phyloP scores from a whole-genome alignment of 1,140 invertebrate species.

The Chrysoperla carnea region DNA sequence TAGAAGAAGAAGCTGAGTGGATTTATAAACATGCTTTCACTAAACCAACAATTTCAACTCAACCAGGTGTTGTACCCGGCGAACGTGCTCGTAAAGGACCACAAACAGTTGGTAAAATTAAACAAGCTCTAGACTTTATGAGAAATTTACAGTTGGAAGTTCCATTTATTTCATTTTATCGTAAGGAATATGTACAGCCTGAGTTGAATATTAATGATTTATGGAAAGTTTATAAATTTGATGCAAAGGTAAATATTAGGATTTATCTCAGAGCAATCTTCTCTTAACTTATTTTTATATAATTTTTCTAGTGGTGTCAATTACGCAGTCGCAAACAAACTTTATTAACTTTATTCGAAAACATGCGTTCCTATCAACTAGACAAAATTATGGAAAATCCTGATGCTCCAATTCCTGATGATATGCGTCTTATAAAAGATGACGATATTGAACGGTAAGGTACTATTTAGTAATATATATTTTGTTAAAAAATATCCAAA shows the following conservation, averaged over 20 bases:
- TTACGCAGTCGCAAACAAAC: slow-evolving; percentile 74
- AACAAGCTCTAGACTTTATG: slow-evolving; percentile 90
- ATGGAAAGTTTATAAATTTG: slow-evolving; percentile 93
- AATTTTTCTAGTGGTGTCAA: slow-evolving; percentile 66
- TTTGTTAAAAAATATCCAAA: too few relatives aligned
- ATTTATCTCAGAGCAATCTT: slow-evolving; percentile 1
- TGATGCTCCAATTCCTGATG: slow-evolving; percentile 68
- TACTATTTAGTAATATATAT: neutral
- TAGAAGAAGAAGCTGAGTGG: slow-evolving; percentile 94
- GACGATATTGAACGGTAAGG: slow-evolving; percentile 63
- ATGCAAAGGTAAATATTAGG: slow-evolving; percentile 51
- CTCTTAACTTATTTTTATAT: neutral
- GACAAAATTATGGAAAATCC: slow-evolving; percentile 70
- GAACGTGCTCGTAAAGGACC: slow-evolving; percentile 35
- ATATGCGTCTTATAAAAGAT: slow-evolving; percentile 64
- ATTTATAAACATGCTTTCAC: slow-evolving; percentile 90
- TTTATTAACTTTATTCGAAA: slow-evolving; percentile 65
- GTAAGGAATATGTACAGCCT: slow-evolving; percentile 94
- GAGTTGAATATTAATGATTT: slow-evolving; percentile 90
- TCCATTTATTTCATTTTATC: slow-evolving; percentile 96
- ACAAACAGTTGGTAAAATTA: slow-evolving; percentile 70
- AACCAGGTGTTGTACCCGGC: slow-evolving; percentile 35
- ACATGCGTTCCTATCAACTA: slow-evolving; percentile 83
- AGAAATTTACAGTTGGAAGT: slow-evolving; percentile 89
- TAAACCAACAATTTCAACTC: slow-evolving; percentile 60